Conservation (phyloP, 2,113 vertebrate species). For the Paracanthobrama guichenoti region DNA sequence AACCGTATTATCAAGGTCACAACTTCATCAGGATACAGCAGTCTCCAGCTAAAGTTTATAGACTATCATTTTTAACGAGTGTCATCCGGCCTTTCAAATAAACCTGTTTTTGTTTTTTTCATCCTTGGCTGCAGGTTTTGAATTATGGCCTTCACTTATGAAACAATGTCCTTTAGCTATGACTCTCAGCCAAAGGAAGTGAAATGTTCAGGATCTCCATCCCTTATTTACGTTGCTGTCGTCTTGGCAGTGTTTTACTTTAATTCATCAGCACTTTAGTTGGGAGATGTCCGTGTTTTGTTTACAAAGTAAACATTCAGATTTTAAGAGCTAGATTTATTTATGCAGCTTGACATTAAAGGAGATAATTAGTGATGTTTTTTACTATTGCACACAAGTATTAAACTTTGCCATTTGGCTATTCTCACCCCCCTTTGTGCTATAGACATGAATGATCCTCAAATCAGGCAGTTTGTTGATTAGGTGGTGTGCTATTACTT, state of each 20-base stretch:
- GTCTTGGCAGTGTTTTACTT: background rate
- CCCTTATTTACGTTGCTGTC: background rate
- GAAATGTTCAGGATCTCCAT: background rate
- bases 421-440: background rate
- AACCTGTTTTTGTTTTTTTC: background rate
- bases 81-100: constrained; percentile 6
- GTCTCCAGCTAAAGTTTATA: constrained; percentile 19
- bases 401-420: background rate
- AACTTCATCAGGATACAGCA: constrained; percentile 11
- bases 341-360: background rate
- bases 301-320: background rate
- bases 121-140: background rate
- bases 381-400: background rate
- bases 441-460: background rate
- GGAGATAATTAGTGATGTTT: background rate
- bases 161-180: constrained; percentile 18
- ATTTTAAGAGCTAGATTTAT: constrained; percentile 6
- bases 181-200: constrained; percentile 13
- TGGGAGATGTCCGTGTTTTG: constrained; percentile 4
- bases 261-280: background rate
- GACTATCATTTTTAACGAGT: constrained; percentile 18
- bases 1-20: constrained; percentile 23
- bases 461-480: background rate
- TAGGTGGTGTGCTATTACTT: no score
- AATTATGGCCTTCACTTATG: background rate